phyloP scores from a whole-genome alignment of 2,113 vertebrate genomes.

The Lamprologus sp. region DNA sequence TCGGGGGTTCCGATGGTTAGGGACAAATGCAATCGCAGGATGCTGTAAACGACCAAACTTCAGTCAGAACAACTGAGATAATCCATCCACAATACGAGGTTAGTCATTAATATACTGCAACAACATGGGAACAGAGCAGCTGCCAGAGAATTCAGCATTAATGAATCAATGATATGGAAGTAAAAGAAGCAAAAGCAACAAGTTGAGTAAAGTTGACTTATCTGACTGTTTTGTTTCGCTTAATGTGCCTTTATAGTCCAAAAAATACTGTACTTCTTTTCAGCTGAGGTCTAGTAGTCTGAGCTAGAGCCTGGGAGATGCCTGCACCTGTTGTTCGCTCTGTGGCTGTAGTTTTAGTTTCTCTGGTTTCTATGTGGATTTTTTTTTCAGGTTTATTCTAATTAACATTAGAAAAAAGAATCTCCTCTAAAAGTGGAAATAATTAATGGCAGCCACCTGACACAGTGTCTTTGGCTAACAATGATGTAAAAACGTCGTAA shows the following conservation, averaged over 20 bases:
- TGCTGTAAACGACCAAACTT: no score
- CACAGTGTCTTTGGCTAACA: rapidly evolving
- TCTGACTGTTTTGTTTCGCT: background rate
- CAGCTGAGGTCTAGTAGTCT: background rate
- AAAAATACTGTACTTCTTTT: background rate
- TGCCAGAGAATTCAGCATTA: rapidly evolving
- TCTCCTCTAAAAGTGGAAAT: background rate
- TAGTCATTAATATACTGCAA: rapidly evolving
- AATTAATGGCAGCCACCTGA: background rate
- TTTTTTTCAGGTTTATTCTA: rapidly evolving
- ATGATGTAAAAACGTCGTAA: rapidly evolving
- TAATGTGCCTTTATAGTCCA: background rate
- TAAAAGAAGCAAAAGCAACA: rapidly evolving
- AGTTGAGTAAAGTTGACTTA: background rate
- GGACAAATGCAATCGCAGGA: rapidly evolving
- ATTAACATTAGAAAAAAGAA: background rate
- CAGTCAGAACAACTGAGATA: background rate
- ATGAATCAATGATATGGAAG: rapidly evolving
- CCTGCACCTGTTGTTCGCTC: background rate
- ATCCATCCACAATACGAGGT: rapidly evolving
- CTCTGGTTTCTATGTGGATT: rapidly evolving
- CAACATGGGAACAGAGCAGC: background rate
- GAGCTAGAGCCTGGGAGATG: background rate
- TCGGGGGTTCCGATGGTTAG: rapidly evolving
- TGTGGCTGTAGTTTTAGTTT: background rate